phyloP scores from a whole-genome alignment of 2,113 vertebrate species.

The Nicator chloris region DNA sequence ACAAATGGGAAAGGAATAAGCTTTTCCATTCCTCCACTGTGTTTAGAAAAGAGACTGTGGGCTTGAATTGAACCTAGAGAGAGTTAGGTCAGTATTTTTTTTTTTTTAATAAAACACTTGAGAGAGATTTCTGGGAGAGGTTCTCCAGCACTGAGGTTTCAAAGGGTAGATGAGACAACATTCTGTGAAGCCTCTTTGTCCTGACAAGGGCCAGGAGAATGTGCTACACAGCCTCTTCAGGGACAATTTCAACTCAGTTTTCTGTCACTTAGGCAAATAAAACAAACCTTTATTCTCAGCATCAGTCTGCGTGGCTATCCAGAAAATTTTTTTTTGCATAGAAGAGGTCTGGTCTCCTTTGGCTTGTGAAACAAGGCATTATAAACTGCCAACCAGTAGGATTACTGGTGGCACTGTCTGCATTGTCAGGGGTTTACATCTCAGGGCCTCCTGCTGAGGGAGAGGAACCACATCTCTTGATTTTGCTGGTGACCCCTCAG shows the following conservation, averaged over 20 bases:
- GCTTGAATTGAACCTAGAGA: background rate
- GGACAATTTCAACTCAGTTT: background rate
- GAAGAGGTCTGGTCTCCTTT: background rate
- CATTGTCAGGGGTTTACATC: background rate
- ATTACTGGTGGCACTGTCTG: background rate
- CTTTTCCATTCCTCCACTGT: background rate
- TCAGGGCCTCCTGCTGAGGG: background rate
- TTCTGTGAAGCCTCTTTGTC: background rate
- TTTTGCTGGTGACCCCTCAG: background rate
- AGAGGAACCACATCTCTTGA: rapidly evolving
- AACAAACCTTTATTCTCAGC: background rate
- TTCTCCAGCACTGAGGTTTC: background rate
- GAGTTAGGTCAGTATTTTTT: background rate
- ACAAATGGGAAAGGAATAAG: background rate
- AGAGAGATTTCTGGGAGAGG: background rate
- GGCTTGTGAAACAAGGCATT: background rate
- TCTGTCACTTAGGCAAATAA: background rate
- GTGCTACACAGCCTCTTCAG: background rate
- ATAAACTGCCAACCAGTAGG: background rate
- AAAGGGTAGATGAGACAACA: background rate
- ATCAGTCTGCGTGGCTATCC: background rate
- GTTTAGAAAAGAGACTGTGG: background rate
- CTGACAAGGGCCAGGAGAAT: background rate
- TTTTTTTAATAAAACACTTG: background rate
- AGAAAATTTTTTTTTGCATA: background rate